phyloP scores from a whole-genome alignment of 2,113 vertebrate genomes.

The Zosterops japonicus region DNA sequence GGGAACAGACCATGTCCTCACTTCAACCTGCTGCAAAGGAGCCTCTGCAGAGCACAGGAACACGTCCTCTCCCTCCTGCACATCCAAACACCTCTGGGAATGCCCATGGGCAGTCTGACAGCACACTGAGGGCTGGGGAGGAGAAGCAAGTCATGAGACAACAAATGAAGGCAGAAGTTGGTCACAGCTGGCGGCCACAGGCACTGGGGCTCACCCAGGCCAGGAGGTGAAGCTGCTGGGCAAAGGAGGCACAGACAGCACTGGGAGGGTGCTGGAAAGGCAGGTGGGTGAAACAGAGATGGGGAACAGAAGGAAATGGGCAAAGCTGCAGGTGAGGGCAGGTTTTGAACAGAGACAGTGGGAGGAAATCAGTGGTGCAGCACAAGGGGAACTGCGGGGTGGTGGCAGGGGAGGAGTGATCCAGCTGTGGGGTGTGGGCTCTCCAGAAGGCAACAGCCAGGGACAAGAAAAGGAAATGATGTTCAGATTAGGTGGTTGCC shows the following conservation, averaged over 20 bases:
- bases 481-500: not conserved
- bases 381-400: not conserved
- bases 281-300: not conserved
- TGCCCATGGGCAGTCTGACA: not conserved
- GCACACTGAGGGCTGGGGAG: not conserved
- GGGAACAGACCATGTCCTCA: not conserved
- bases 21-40: not conserved
- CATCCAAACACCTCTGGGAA: not conserved
- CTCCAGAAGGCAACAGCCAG: not conserved
- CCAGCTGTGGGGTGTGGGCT: not conserved
- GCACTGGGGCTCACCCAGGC: not conserved
- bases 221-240: not conserved
- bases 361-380: not conserved
- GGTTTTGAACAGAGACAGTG: rapidly evolving
- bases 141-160: not conserved
- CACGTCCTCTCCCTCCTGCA: not conserved
- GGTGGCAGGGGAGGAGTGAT: not conserved
- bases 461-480: not conserved
- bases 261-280: not conserved
- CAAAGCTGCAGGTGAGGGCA: not conserved
- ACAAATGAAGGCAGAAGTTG: not conserved
- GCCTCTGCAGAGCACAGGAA: not conserved
- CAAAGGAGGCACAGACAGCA: not conserved
- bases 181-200: rapidly evolving
- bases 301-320: not conserved